phyloP scores from a whole-genome alignment of 1,140 invertebrate genomes.

The Cotesia glomerata region DNA sequence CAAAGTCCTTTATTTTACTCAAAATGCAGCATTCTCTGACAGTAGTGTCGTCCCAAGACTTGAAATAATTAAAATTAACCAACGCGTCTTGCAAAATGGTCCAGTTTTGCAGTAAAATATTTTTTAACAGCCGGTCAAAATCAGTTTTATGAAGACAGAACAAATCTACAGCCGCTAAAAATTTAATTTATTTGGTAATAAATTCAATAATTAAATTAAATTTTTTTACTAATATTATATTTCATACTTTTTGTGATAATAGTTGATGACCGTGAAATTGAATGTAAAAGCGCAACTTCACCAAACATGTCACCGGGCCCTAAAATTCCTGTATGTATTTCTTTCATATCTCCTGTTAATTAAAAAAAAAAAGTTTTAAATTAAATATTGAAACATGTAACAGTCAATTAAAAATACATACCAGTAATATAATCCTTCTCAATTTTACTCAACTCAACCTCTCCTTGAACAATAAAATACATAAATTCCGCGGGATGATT shows the following conservation, averaged over 20 bases:
- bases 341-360: conserved; percentile 36
- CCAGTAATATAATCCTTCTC: conserved; percentile 62
- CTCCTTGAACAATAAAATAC: conserved; percentile 68
- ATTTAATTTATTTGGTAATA: background rate
- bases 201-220: background rate
- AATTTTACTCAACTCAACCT: conserved; percentile 61
- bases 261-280: conserved; percentile 65
- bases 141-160: conserved; percentile 63
- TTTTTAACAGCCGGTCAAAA: conserved; percentile 68
- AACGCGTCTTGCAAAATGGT: conserved; percentile 66
- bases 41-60: conserved; percentile 65
- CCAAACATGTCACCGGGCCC: conserved; percentile 68
- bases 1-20: conserved; percentile 67
- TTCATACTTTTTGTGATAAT: conserved; percentile 63
- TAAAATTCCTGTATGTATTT: conserved; percentile 43
- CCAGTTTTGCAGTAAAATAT: conserved; percentile 67
- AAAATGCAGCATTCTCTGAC: conserved; percentile 70
- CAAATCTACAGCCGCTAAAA: conserved; percentile 64
- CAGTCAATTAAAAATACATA: conserved; percentile 16
- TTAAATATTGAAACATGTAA: background rate
- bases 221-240: background rate
- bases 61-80: conserved; percentile 70
- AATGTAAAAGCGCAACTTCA: conserved; percentile 68
- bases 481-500: conserved; percentile 64
- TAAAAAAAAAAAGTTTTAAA: background rate